A percentile compares a stretch with the other conserved stretches of the same genome.
Conservation (phyloP, 2,113 vertebrate genomes). For the Istiophorus platypterus region DNA sequence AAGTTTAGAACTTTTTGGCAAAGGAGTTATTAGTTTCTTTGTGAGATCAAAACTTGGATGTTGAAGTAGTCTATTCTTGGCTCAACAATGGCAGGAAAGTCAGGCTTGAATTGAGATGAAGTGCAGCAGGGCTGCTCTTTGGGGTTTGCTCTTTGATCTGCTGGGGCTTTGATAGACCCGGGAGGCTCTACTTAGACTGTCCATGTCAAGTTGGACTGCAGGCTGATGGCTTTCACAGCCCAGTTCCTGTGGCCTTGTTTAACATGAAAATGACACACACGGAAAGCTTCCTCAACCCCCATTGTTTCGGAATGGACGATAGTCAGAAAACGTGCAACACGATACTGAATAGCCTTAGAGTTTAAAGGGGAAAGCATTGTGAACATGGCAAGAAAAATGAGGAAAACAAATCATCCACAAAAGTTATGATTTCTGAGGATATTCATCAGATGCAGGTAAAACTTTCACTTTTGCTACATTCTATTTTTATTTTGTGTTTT, state of each 20-base stretch:
- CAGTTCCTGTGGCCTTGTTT: neutral
- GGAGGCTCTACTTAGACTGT: constrained; percentile 16
- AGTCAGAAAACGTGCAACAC: constrained; percentile 12
- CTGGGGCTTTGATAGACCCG: constrained; percentile 39
- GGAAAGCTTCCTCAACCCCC: constrained; percentile 12
- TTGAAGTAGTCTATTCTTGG: constrained; percentile 38
- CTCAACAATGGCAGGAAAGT: constrained; percentile 36
- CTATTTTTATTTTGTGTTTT: constrained; percentile 2
- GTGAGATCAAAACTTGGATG: constrained; percentile 14
- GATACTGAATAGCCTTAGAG: neutral
- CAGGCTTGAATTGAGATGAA: constrained; percentile 26
- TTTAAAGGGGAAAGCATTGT: constrained; percentile 16
- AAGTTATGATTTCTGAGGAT: constrained; percentile 30
- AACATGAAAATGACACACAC: constrained; percentile 31
- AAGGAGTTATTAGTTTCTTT: neutral
- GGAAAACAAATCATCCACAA: constrained; percentile 32
- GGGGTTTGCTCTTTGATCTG: constrained; percentile 68
- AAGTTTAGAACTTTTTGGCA: neutral
- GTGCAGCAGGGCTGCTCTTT: constrained; percentile 35
- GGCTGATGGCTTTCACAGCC: constrained; percentile 18
- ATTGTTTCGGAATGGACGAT: neutral
- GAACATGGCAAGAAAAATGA: constrained; percentile 35
- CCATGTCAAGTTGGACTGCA: constrained; percentile 6
- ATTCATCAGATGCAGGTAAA: constrained; percentile 1
- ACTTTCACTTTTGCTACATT: neutral